A percentile compares a stretch with the other conserved stretches of the same genome.
These are phyloP conservation scores for Threskiornis aethiopicus DNA, from an alignment of 2,797 vertebrate species.

Conservation along the genomic window DNA sequence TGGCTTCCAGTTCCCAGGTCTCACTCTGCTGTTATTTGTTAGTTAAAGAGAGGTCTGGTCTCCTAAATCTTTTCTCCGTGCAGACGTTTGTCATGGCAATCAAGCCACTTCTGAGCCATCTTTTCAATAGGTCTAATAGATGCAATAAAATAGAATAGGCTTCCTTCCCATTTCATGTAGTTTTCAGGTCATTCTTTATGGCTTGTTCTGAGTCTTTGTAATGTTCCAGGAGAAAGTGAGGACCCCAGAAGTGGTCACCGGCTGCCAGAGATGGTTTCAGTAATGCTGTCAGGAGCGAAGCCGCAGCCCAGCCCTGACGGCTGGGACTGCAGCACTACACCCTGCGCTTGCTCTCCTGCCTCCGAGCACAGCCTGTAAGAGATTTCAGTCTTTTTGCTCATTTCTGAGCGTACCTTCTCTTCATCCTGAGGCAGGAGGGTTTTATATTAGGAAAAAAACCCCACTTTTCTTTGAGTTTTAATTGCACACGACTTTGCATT, in stretches of 20 bases:
- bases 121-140: conserved; percentile 32
- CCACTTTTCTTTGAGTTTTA: neutral
- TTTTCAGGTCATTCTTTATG: conserved; percentile 13
- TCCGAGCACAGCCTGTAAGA: neutral
- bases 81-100: neutral
- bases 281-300: neutral
- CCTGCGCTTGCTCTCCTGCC: neutral
- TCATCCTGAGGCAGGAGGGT: neutral
- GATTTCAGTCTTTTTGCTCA: neutral
- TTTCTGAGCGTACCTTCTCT: neutral
- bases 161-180: neutral
- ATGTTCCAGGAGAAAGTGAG: neutral
- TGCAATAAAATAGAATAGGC: neutral
- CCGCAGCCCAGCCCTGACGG: neutral
- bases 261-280: neutral
- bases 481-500: fast-evolving
- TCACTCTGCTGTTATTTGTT: neutral
- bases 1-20: neutral
- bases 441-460: neutral
- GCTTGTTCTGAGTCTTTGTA: neutral
- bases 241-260: neutral
- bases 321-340: neutral
- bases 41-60: conserved; percentile 20
- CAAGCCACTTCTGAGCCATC: conserved; percentile 11
- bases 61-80: neutral